A percentile compares a stretch with the other conserved stretches of the same genome.
phyloP scores from a whole-genome alignment of 2,113 vertebrate genomes.

The Microtus pennsylvanicus region DNA sequence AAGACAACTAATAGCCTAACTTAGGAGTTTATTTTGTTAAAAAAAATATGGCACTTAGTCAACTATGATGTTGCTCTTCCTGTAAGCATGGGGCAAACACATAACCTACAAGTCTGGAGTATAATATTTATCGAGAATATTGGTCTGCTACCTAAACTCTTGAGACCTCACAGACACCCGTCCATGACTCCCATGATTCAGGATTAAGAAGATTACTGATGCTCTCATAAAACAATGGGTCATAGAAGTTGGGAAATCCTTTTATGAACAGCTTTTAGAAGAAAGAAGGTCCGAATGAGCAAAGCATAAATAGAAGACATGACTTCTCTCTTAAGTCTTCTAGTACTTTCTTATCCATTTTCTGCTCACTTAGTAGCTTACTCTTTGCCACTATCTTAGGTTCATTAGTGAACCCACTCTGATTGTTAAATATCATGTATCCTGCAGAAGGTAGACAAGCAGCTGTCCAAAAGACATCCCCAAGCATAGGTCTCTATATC shows the following conservation, averaged over 20 bases:
- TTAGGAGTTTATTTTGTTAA: not conserved
- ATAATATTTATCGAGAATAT: not conserved
- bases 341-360: not conserved
- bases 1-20: not conserved
- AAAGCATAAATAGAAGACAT: not conserved
- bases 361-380: not conserved
- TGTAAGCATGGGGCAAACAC: not conserved
- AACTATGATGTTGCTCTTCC: not conserved
- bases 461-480: not conserved
- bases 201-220: not conserved
- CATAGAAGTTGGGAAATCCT: not conserved
- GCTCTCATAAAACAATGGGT: not conserved
- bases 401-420: not conserved
- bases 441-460: not conserved
- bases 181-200: fast-evolving
- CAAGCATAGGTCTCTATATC: not conserved
- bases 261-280: not conserved
- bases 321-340: not conserved
- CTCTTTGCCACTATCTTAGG: not conserved
- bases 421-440: not conserved
- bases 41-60: not conserved
- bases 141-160: not conserved
- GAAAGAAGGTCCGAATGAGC: not conserved
- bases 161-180: not conserved
- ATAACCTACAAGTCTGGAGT: not conserved